Percentiles rank a stretch among this genome's conserved stretches.
Evolutionary conservation across 2,797 vertebrate genomes (phyloP).

Genomic region (Centroberyx gerrardi): DNA sequence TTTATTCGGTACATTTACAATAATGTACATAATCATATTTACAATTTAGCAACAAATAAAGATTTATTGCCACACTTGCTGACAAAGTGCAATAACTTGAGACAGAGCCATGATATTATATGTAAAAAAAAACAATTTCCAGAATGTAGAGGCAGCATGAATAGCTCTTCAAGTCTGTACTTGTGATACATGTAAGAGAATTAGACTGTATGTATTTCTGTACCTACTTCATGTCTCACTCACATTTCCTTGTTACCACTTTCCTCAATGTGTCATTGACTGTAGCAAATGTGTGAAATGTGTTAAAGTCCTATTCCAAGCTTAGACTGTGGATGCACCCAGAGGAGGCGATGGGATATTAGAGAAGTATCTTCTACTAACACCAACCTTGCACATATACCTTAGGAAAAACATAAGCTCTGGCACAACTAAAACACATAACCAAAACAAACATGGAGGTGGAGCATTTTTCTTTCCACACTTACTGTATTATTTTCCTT

Average conservation of each 20-base stretch:
- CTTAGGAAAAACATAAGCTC: not conserved
- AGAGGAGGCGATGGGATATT: too few species aligned
- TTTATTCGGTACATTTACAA: slow-evolving; percentile 63
- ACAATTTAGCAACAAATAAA: slow-evolving; percentile 30
- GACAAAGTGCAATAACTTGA: not conserved
- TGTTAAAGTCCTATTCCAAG: too few species aligned
- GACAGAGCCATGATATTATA: not conserved
- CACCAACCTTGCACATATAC: not conserved
- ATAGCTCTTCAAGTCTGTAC: not conserved
- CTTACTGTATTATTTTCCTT: not conserved
- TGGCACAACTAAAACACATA: too few species aligned
- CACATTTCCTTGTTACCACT: not conserved
- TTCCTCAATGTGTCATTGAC: not conserved
- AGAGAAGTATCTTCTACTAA: too few species aligned
- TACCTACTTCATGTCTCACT: not conserved
- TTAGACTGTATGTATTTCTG: not conserved
- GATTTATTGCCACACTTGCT: not conserved
- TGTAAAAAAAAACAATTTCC: not conserved
- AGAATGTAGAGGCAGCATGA: not conserved
- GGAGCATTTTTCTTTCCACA: not conserved
- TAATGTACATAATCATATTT: slow-evolving; percentile 30
- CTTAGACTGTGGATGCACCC: too few species aligned
- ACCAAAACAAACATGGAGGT: too few species aligned
- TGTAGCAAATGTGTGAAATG: not conserved
- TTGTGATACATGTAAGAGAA: not conserved